A percentile compares a stretch with the other conserved stretches of the same genome.
Conservation (phyloP, 2,888 invertebrate genomes). For the Thereva unica region DNA sequence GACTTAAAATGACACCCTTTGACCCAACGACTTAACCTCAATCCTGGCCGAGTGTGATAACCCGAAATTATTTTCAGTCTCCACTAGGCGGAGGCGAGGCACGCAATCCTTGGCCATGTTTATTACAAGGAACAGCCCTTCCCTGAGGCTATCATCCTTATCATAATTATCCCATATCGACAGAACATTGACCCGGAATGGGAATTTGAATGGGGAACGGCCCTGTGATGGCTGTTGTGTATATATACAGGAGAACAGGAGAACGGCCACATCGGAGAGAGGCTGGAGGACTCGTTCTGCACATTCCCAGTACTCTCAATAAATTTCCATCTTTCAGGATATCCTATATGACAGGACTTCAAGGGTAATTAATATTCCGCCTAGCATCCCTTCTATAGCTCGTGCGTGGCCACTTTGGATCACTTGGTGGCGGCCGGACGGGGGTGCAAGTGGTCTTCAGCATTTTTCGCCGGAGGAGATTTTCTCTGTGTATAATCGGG, state of each 20-base stretch:
- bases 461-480: conserved; percentile 15
- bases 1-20: not conserved
- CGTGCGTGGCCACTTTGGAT: conserved; percentile 6
- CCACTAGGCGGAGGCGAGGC: not conserved
- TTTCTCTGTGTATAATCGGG: conserved; percentile 5
- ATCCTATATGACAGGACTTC: conserved; percentile 52
- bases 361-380: conserved; percentile 56
- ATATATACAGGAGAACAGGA: no score
- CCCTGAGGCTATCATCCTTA: conserved; percentile 35
- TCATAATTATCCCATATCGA: conserved; percentile 39
- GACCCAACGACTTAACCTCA: no score
- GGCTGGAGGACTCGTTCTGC: no score
- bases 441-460: not conserved
- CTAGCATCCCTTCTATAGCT: conserved; percentile 48
- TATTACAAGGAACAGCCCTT: conserved; percentile 8
- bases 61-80: conserved; percentile 24
- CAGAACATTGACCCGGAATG: conserved; percentile 16
- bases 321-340: conserved; percentile 39
- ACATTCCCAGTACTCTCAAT: conserved; percentile 32
- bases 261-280: no score
- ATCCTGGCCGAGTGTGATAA: conserved; percentile 19
- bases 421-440: not conserved
- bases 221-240: no score
- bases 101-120: not conserved
- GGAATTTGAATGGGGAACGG: conserved; percentile 22